Evolutionary conservation across 2,888 invertebrate genomes (phyloP).

Genomic region (Busseola fusca): DNA sequence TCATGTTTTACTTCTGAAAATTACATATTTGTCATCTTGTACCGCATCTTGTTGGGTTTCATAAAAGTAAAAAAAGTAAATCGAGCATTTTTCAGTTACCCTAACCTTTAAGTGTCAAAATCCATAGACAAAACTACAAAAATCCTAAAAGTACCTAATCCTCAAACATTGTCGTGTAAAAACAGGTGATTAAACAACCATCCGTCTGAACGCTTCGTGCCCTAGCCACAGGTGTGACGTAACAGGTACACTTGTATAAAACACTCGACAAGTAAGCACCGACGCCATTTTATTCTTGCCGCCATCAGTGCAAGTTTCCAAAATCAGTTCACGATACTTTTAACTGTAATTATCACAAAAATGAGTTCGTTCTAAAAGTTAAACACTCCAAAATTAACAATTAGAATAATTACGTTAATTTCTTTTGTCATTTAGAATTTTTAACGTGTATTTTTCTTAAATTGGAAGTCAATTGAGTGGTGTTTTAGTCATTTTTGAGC

Average conservation of each 20-base stretch:
- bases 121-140: background rate
- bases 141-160: background rate
- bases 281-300: conserved; percentile 80
- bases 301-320: conserved; percentile 59
- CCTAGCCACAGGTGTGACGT: conserved; percentile 84
- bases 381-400: conserved; percentile 52
- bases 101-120: background rate
- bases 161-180: background rate
- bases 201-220: conserved; percentile 65
- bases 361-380: conserved; percentile 53
- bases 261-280: conserved; percentile 73
- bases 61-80: background rate
- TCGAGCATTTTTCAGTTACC: background rate
- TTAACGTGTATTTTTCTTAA: conserved; percentile 46
- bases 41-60: background rate
- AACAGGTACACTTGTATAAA: conserved; percentile 85
- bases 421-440: conserved; percentile 25
- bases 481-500: conserved; percentile 54
- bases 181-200: conserved; percentile 1
- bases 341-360: conserved; percentile 53
- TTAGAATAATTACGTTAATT: conserved; percentile 55
- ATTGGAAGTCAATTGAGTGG: conserved; percentile 50
- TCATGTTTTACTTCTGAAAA: background rate
- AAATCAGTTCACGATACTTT: conserved; percentile 60
- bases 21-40: background rate